Evolutionary conservation across 2,888 invertebrate species (phyloP).

Genomic region (Plebejus melissa): DNA sequence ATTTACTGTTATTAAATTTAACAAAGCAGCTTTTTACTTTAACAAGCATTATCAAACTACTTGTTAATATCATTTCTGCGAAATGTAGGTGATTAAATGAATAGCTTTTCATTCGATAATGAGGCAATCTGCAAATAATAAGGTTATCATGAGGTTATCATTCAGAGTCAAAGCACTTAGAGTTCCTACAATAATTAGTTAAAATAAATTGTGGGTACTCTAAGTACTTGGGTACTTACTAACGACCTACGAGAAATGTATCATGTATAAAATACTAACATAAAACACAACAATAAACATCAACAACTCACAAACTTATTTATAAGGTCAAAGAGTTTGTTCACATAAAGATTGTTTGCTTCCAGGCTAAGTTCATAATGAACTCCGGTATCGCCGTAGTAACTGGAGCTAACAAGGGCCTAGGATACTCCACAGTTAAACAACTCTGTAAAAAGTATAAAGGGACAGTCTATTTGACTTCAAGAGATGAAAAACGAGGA

Average conservation of each 20-base stretch:
- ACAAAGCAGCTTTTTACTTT: neutral
- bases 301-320: too few relatives aligned
- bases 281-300: too few relatives aligned
- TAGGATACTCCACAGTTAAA: constrained; percentile 83
- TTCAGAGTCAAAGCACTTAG: neutral
- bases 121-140: neutral
- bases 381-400: constrained; percentile 65
- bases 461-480: constrained; percentile 84
- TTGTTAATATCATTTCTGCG: neutral
- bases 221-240: neutral
- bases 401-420: constrained; percentile 87
- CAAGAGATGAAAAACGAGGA: constrained; percentile 80
- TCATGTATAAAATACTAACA: too few relatives aligned
- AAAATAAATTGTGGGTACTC: neutral
- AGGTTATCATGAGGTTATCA: constrained; percentile 10
- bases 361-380: constrained; percentile 31
- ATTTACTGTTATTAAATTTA: neutral
- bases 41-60: neutral
- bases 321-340: neutral
- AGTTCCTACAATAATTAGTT: neutral
- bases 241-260: too few relatives aligned
- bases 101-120: neutral
- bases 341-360: neutral
- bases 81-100: neutral
- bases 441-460: constrained; percentile 81